Percentiles rank a stretch among this genome's conserved stretches.
These are phyloP conservation scores for Patagioenas fasciata DNA, from an alignment of 2,113 vertebrate genomes.

Conservation along the genomic window DNA sequence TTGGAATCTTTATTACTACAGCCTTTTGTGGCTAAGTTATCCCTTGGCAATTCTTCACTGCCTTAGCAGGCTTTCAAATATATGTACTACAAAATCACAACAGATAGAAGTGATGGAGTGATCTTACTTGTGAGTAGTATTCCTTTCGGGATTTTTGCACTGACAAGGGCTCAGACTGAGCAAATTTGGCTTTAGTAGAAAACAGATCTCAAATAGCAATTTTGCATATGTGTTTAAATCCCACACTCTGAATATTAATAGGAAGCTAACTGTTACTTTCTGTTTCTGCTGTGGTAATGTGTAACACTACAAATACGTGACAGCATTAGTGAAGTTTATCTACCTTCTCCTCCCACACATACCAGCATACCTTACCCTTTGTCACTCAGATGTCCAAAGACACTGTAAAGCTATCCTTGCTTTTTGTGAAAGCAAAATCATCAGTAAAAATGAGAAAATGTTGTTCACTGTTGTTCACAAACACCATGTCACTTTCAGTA, in stretches of 20 bases:
- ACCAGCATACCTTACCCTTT: background rate
- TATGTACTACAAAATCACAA: background rate
- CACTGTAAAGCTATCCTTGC: background rate
- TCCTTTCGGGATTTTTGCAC: background rate
- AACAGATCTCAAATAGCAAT: background rate
- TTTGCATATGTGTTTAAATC: background rate
- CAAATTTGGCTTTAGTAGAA: background rate
- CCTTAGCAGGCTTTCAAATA: background rate
- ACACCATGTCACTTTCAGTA: background rate
- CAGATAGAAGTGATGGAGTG: background rate
- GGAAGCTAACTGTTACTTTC: background rate
- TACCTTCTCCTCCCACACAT: background rate
- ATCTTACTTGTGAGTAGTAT: background rate
- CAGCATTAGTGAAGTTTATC: background rate
- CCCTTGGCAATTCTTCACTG: background rate
- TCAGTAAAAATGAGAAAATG: background rate
- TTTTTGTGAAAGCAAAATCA: background rate
- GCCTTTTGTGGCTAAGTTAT: background rate
- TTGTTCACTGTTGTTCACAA: background rate
- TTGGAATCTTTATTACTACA: conserved; percentile 8
- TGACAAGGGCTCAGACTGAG: background rate
- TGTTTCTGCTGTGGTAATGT: background rate
- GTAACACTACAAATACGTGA: background rate
- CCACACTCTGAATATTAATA: background rate
- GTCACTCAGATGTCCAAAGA: background rate